Base-by-base conservation (phyloP, 2,797 vertebrate genomes). In the Acestrorhynchus altus region DNA sequence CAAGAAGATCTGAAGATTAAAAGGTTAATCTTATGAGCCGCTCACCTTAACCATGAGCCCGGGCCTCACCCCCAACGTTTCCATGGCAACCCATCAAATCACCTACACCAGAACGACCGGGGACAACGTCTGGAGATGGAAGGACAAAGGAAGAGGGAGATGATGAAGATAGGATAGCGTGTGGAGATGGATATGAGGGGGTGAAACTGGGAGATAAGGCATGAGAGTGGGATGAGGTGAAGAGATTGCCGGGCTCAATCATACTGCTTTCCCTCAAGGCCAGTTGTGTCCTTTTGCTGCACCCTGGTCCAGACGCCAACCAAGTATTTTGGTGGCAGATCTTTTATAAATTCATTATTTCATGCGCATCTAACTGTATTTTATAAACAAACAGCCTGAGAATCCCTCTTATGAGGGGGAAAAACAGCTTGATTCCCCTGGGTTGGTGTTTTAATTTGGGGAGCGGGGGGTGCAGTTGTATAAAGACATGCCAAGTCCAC, bases 51-150 rank as follows among this genome's bases (percentile, higher is more conserved):
- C 65, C 72, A 57, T 22, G 40, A 65, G 57, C 64, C 77, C 73
- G 75, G 69, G 67, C 72, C 77, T 54, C 11, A 42, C 74, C 42
- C 31, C 39, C 64, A 26, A 56, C 31, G 83, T 83, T 79, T 65
- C 88, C 80, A 85, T 78, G 81, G 85, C 80, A 86, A 90, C 79
- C 75, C 54, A 72, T 81, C 72, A 79, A 85, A 82, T 80, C 46
- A 74, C 39, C 26, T 51, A 56, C 10, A 11, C 44, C 31, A 28
- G 20, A 56, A 42, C 52, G 46, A 16, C 56, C 20, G 46, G 46
- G 51, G 60, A 39, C 54, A 26, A 24, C 42, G 31, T 46, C 61
- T 68, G 57, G 47, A 10, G 70, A 64, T 16, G 39, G 20, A 71
- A 59, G 24, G 40, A 83, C 57, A 76, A 67, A 77, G 60, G 69